Evolutionary conservation across 2,888 invertebrate genomes (phyloP), one percentile per base, ranked within the genome.

Genomic region (Mellilla xanthometata): DNA sequence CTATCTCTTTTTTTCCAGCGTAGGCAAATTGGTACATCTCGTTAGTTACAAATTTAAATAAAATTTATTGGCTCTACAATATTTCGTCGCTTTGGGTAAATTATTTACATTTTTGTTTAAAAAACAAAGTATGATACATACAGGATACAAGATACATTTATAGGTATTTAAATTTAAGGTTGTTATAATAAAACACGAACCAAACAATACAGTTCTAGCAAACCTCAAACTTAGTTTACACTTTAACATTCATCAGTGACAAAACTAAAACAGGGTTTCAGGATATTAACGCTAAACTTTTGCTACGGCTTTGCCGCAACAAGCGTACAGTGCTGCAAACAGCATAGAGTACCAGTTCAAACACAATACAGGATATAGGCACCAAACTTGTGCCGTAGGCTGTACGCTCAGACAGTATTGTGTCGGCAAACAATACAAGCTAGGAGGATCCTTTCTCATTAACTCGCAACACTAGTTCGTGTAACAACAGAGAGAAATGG

Each of bases 351-450:
- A 36, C 15, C 26, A 28, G 27, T 15, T 19, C 27, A 13, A 35
- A 46, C 40, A 40, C 40, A 46, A 56, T 45, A 49, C 44, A 49
- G 56, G 49, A 53, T 45, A 47, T 38, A 47, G 32, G 65, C 65
- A 59, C 58, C 57, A 59, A 72, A 76, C 71, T 71, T 72, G 56
- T 56, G 61, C 60, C 58, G 55, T 52, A 46, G 48, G 49, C 47
- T 63, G 60, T 63, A 67, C 69, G 55, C 50, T 52, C 65, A 72
- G 68, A 68, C 72, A 56, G 62, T 59, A 79, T 80, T 77, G 79
- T 78, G 60, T 48, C 40, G 54, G 46, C 43, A 65, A 70, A 80
- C 77, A 81, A 78, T 51, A 11, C 67, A 50, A 50, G 50, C 42
- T 52, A 58, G 43, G 55, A 56, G 60, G 53, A 60, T 59, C 66